Base-by-base conservation (phyloP, 2,113 vertebrate species). In the Octodon degus region DNA sequence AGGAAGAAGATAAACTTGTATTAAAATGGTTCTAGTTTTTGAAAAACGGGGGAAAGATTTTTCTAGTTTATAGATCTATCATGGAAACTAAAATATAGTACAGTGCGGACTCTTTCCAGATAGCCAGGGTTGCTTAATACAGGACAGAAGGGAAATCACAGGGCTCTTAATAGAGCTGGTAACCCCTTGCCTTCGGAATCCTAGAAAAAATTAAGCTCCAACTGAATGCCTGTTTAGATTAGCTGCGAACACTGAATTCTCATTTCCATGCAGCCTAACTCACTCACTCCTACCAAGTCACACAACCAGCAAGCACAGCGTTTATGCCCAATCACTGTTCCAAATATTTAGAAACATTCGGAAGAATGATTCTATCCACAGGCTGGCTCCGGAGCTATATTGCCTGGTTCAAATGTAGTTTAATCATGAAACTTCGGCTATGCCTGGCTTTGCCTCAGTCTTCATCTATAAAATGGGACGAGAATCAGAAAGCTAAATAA, bases 241-340 rank as follows among this genome's bases (percentile, higher is more conserved):
- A 82, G 32, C 67, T 95, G 68, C 47, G 83, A 79, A 87, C 25
- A 50, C 40, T 93, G 47, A 92, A 79, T 85, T 95, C 34, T 47
- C 34, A 86, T 32, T 85, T 91, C 32, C 27, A 40, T 74, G 11
- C 86, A 43, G n/a, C 65, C 72, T 79, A 82, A 88, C 60, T 53
- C 25, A 92, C 37, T 43, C 43, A 43, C 43, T 34, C 37, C 47
- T 60, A 72, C n/a, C 19, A 94, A 47, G n/a, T 90, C 85, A 83
- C 16, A 32, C 65, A 74, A 53, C 62, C 4, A 82, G 65, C 37
- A 83, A 47, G 22, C 14, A 34, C 9, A 84, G n/a, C 6, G 27
- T 70, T 82, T 67, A 32, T 37, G 19, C 87, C 30, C 19, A 47
- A 4, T 93, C 22, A 20, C n/a, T 84, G n/a, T 63, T 30, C 68